Percentiles rank a stretch among this genome's conserved stretches.
Conservation (phyloP, 2,113 vertebrate species). For the Chloebia gouldiae region DNA sequence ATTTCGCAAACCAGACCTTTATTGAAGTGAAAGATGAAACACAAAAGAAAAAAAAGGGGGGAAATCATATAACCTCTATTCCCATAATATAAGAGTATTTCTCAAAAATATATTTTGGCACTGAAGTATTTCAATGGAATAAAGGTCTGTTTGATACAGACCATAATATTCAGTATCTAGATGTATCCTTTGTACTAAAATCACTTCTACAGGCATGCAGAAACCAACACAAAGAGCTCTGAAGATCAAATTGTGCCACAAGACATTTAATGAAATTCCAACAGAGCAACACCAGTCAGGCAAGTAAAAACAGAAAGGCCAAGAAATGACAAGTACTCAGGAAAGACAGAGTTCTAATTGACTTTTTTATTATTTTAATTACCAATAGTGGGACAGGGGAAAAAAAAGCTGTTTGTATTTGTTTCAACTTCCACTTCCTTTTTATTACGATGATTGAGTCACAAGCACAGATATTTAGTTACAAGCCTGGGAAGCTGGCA, state of each 20-base stretch:
- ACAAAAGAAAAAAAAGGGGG: neutral
- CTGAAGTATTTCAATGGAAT: neutral
- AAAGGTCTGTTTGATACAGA: neutral
- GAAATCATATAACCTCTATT: neutral
- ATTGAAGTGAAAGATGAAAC: constrained; percentile 6
- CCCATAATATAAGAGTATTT: neutral
- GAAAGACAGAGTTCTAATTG: neutral
- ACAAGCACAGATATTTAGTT: neutral
- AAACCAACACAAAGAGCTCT: neutral
- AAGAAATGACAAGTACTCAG: neutral
- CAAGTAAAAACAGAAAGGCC: neutral
- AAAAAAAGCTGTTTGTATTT: neutral
- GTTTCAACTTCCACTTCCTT: neutral
- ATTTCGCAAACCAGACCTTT: neutral
- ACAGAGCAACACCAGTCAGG: neutral
- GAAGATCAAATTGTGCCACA: neutral
- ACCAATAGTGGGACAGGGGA: neutral
- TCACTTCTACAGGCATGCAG: neutral
- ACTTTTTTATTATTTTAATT: neutral
- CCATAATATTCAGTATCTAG: neutral
- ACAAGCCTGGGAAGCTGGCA: neutral
- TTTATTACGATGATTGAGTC: neutral
- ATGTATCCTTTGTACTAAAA: neutral
- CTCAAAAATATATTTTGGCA: neutral
- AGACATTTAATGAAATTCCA: constrained; percentile 7